phyloP scores from a whole-genome alignment of 2,797 vertebrate genomes.

The Pygocentrus nattereri region DNA sequence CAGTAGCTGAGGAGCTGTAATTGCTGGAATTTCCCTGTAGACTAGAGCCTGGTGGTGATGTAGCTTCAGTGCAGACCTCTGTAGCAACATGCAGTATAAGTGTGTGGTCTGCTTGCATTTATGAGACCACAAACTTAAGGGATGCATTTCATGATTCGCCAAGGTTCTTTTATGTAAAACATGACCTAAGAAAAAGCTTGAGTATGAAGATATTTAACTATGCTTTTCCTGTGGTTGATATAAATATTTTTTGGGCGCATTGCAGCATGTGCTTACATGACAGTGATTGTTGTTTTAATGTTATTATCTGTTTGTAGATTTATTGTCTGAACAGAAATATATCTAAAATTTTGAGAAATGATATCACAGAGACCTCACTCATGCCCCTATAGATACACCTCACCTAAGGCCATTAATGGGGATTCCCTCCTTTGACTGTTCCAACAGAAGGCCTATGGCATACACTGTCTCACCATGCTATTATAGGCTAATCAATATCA shows the following conservation, averaged over 20 bases:
- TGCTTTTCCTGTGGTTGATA: neutral
- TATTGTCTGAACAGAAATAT: neutral
- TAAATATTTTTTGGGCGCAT: neutral
- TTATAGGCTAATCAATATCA: neutral
- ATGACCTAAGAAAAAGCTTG: neutral
- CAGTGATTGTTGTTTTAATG: neutral
- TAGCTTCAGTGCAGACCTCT: slow-evolving; percentile 7
- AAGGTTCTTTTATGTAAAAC: neutral
- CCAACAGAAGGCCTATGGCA: slow-evolving; percentile 3
- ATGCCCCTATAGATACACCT: slow-evolving; percentile 5
- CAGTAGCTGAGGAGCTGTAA: neutral
- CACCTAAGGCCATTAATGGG: slow-evolving; percentile 9
- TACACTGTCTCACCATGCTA: neutral
- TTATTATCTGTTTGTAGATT: slow-evolving; percentile 5
- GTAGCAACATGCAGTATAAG: slow-evolving; percentile 20
- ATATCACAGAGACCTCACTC: neutral
- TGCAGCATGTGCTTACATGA: neutral
- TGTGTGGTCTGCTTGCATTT: neutral
- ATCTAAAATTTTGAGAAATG: neutral
- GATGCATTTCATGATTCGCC: neutral
- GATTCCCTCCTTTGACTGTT: slow-evolving; percentile 31
- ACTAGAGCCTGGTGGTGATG: slow-evolving; percentile 11
- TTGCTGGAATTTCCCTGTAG: slow-evolving; percentile 3
- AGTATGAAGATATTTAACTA: neutral
- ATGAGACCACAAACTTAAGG: neutral